Evolutionary conservation across 2,113 vertebrate genomes (phyloP).

Genomic region (Mugil cephalus): DNA sequence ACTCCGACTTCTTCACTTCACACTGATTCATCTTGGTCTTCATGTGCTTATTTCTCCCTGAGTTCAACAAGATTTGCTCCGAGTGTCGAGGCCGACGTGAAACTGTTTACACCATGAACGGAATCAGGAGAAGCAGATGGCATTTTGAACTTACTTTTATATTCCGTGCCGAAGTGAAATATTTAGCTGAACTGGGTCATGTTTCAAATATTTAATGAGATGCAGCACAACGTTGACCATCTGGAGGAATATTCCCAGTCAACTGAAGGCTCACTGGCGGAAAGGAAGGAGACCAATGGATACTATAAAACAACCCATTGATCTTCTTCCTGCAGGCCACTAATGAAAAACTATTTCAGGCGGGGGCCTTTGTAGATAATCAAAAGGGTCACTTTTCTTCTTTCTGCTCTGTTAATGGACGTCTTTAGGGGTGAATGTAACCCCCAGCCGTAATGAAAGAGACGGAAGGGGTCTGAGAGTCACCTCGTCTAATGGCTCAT

Average conservation of each 20-base stretch:
- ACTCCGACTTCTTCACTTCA: constrained; percentile 26
- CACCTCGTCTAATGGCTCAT: constrained; percentile 36
- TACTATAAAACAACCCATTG: constrained; percentile 48
- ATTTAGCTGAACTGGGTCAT: constrained; percentile 42
- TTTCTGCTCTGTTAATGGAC: constrained; percentile 56
- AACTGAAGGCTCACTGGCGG: constrained; percentile 15
- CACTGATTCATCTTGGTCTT: constrained; percentile 38
- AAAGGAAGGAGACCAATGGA: constrained; percentile 10
- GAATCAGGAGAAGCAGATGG: constrained; percentile 55
- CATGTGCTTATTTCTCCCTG: constrained; percentile 19
- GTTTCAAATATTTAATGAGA: constrained; percentile 62
- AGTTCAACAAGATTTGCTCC: constrained; percentile 24
- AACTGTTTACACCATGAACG: constrained; percentile 13
- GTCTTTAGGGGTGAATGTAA: constrained; percentile 40
- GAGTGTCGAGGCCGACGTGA: constrained; percentile 23
- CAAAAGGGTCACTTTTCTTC: constrained; percentile 52
- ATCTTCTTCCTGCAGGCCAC: constrained; percentile 51
- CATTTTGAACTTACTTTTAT: constrained; percentile 31
- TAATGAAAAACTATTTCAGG: constrained; percentile 63
- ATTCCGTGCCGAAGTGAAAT: constrained; percentile 34
- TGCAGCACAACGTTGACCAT: constrained; percentile 58
- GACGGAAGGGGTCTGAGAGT: constrained; percentile 26
- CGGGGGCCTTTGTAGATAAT: constrained; percentile 47
- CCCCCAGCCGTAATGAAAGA: constrained; percentile 55
- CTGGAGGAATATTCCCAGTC: constrained; percentile 46